phyloP scores from a whole-genome alignment of 2,113 vertebrate species.

The Loxodonta africana region DNA sequence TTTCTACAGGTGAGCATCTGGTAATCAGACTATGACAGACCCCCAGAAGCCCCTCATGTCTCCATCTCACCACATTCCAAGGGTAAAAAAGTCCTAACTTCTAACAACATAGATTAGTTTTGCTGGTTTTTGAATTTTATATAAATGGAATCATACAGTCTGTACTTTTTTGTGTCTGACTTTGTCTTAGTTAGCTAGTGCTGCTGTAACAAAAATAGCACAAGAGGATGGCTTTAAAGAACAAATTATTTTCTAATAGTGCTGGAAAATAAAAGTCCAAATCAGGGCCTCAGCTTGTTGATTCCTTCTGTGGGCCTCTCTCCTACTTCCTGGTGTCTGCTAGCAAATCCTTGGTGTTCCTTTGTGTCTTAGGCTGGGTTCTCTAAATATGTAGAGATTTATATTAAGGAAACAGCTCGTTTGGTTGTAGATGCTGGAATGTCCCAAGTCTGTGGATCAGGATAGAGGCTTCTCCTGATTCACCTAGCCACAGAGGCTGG shows the following conservation, averaged over 20 bases:
- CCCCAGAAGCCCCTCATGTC: not conserved
- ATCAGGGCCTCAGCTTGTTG: not conserved
- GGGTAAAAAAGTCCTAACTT: not conserved
- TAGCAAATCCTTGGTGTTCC: not conserved
- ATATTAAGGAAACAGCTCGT: no score
- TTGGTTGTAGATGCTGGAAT: no score
- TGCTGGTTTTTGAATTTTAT: not conserved
- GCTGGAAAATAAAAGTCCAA: not conserved
- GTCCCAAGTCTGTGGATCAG: no score
- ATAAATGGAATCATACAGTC: not conserved
- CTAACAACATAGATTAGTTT: not conserved
- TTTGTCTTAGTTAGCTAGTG: not conserved
- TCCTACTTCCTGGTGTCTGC: not conserved
- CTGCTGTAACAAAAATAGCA: not conserved
- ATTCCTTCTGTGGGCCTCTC: not conserved
- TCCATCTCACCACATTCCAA: not conserved
- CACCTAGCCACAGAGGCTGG: no score
- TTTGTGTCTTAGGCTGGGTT: no score
- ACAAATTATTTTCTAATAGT: not conserved
- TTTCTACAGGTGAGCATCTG: not conserved
- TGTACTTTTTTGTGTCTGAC: not conserved
- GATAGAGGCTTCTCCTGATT: no score
- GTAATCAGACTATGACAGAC: not conserved
- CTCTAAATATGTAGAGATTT: no score
- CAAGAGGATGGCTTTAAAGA: not conserved